A percentile compares a stretch with the other conserved stretches of the same genome.
phyloP scores from a whole-genome alignment of 2,797 vertebrate species.

The Hafferia zeledoni region DNA sequence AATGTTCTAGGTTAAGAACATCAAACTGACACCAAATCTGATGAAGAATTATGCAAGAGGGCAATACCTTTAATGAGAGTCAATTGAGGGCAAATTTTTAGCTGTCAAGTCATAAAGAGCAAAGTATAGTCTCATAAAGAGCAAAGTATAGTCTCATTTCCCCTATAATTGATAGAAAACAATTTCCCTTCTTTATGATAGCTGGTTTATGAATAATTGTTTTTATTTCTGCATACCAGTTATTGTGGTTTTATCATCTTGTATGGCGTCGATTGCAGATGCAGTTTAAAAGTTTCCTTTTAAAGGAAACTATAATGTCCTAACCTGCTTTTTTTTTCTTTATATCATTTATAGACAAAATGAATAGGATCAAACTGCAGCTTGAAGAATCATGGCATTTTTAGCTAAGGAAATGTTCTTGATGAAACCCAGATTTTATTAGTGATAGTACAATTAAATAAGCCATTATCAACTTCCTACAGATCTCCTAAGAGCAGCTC shows the following conservation, averaged over 20 bases:
- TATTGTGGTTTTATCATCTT: background rate
- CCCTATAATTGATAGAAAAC: background rate
- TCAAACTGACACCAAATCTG: background rate
- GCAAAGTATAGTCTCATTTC: background rate
- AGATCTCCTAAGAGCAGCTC: slow-evolving; percentile 64
- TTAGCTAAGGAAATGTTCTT: slow-evolving; percentile 73
- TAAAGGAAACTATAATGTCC: slow-evolving; percentile 45
- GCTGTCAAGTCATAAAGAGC: background rate
- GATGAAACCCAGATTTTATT: slow-evolving; percentile 65
- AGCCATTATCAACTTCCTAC: slow-evolving; percentile 80
- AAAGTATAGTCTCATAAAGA: background rate
- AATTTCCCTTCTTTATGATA: background rate
- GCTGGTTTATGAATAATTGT: background rate
- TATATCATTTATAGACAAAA: slow-evolving; percentile 26
- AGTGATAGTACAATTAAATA: slow-evolving; percentile 67
- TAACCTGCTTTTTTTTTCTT: background rate
- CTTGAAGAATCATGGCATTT: slow-evolving; percentile 67
- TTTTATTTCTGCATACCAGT: slow-evolving; percentile 18
- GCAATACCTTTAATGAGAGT: background rate
- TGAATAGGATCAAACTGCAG: slow-evolving; percentile 44
- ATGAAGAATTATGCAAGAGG: background rate
- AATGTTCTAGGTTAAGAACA: background rate
- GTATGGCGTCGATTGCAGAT: background rate
- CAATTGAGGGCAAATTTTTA: background rate
- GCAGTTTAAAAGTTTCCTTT: slow-evolving; percentile 5